Base-by-base conservation (phyloP, 1,140 invertebrate genomes). In the Hyles euphorbiae region DNA sequence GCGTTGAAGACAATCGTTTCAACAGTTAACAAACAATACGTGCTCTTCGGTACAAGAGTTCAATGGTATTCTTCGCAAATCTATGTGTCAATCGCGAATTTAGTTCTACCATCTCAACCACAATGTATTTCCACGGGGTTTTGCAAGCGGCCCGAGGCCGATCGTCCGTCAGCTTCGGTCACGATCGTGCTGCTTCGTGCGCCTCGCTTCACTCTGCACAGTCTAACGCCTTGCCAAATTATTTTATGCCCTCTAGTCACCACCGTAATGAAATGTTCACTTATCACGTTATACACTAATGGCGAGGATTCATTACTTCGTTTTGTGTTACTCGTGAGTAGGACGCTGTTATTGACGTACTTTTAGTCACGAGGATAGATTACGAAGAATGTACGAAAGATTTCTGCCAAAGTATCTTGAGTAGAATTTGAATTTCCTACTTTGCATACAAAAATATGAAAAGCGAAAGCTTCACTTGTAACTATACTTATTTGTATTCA, bases 81-180 rank as follows among this genome's bases (percentile, higher is more conserved):
- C 67, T 70, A 60, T 81, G 72, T 72, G 65, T 67, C 71, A 78
- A 82, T 85, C 72, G 78, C 71, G 69, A 72, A 81, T 79, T 74
- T 72, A 79, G 77, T 80, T 73, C 76, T 66, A 72, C 65, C 63
- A 5, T 40, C 36, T 53, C 22, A 63, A 67, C 67, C 67, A 78
- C 77, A 82, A 76, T 78, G 73, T 77, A 61, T 74, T 66, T 75
- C 64, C 65, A 65, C 70, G 72, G 58, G 64, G 66, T 85, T 70
- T 81, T 71, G 82, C 78, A 82, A 85, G 64, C 63, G 63, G 32
- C 62, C 65, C 70, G 78, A 76, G 78, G 77, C 61, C 75, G 71
- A 62, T 61, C 72, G 68, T 77, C 74, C 65, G 65, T 70, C 70
- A 64, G 65, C 55, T 69, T 70, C 58, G 69, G 69, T 81, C 78